Evolutionary conservation across 1,140 invertebrate genomes (phyloP).

Genomic region (Lepidurus apus): DNA sequence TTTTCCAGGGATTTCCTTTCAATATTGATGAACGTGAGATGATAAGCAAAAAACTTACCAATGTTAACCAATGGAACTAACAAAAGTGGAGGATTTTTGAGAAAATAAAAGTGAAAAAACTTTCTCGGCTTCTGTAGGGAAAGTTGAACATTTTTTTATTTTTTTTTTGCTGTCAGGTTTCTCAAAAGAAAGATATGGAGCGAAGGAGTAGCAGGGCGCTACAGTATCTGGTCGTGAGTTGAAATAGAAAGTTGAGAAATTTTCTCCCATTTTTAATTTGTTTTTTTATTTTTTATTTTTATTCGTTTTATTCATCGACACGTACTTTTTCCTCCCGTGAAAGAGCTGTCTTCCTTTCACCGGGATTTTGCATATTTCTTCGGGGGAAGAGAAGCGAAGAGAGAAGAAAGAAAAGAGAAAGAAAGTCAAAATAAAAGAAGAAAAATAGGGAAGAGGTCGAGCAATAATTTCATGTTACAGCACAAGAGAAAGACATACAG

Average conservation of each 20-base stretch:
- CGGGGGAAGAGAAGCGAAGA: too few species aligned
- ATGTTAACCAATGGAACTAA: not conserved
- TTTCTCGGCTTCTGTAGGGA: not conserved
- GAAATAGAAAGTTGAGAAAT: constrained; percentile 1
- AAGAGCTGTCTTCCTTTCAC: not conserved
- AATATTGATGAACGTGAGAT: not conserved
- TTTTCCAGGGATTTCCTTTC: not conserved
- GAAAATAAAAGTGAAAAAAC: not conserved
- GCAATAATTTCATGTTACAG: not conserved
- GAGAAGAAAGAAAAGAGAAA: too few species aligned
- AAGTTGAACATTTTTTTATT: not conserved
- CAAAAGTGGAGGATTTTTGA: not conserved
- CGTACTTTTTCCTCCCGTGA: too few species aligned
- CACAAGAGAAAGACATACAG: not conserved
- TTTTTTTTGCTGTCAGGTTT: not conserved
- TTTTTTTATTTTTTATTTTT: not conserved
- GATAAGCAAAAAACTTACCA: not conserved
- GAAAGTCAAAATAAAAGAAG: too few species aligned
- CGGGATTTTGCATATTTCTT: not conserved
- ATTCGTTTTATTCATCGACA: too few species aligned
- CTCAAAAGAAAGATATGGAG: too few species aligned
- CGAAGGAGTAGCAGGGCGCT: not conserved
- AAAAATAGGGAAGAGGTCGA: not conserved
- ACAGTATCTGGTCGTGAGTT: not conserved
- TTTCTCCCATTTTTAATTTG: not conserved